Base-by-base conservation (phyloP, 1,140 invertebrate genomes). In the Mizuhopecten yessoensis region DNA sequence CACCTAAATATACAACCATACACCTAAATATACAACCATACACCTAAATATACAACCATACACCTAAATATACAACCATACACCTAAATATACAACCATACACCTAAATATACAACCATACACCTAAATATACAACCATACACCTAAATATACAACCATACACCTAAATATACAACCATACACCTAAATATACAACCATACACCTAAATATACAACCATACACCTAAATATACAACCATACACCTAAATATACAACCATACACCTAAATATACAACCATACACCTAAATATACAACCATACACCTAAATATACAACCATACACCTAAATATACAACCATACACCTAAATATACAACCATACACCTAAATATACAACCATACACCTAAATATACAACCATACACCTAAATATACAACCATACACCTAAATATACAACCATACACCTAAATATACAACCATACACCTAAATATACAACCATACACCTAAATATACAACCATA, bases 251-350 rank as follows among this genome's bases (percentile, higher is more conserved):
- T 29, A 75, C 36, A 39, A 39, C 13, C 36, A 39, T 39, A 39
- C 13, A 39, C 36, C 36, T 39, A 7, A 39, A 39, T 39, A 39
- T 13, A 39, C 36, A 39, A 39, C n/a, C n/a, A n/a, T n/a, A 75
- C n/a, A 75, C n/a, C 57, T 75, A 75, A 29, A 75, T n/a, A 75
- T 29, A 75, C 36, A 39, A 39, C 13, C 36, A 39, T 39, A 39
- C 13, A 39, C 36, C 36, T 39, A 7, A 39, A 39, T 39, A 39
- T 13, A 39, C 36, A 39, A 39, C n/a, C n/a, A n/a, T n/a, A 98
- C 98, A 92, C 98, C 96, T 96, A n/a, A 75, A 75, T 5, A 75
- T 29, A 75, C 23, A 29, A 75, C 17, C 42, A 97, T 45, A 98
- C 98, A 92, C 98, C 96, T 96, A n/a, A 75, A 75, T 5, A 75